phyloP scores from a whole-genome alignment of 2,888 invertebrate species.

The Tyria jacobaeae region DNA sequence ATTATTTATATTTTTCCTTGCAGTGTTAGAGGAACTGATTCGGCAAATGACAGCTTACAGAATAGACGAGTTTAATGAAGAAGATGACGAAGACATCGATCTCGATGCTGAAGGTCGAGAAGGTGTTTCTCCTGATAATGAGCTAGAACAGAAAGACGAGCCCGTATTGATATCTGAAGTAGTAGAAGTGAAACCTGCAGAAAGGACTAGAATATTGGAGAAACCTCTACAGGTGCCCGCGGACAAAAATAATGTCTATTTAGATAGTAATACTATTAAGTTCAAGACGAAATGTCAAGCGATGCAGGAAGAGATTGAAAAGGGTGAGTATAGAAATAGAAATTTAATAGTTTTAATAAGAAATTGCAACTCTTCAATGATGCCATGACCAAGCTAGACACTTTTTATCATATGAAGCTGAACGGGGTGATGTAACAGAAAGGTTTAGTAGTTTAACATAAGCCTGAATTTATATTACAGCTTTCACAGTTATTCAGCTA shows the following conservation, averaged over 20 bases:
- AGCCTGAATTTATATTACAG: no score
- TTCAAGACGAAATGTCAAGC: conserved; percentile 86
- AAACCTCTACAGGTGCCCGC: conserved; percentile 64
- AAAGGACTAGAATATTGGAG: conserved; percentile 60
- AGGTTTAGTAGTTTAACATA: no score
- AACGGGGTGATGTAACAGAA: no score
- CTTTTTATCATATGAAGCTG: no score
- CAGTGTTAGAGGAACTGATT: conserved; percentile 90
- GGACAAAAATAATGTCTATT: conserved; percentile 43
- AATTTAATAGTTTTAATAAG: neutral
- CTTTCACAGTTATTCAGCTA: no score
- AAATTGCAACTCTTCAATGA: no score
- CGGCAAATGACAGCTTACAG: conserved; percentile 87
- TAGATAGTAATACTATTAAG: conserved; percentile 38
- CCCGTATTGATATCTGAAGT: conserved; percentile 65
- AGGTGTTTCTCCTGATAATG: conserved; percentile 43
- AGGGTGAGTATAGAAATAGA: conserved; percentile 60
- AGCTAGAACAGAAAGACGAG: conserved; percentile 51
- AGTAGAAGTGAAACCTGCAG: conserved; percentile 73
- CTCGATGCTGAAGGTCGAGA: conserved; percentile 53
- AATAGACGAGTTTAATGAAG: conserved; percentile 80
- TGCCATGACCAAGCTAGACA: no score
- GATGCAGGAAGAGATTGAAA: conserved; percentile 79
- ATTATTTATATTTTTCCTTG: conserved; percentile 20
- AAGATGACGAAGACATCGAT: conserved; percentile 78